A percentile compares a stretch with the other conserved stretches of the same genome.
Evolutionary conservation across 2,888 invertebrate genomes (phyloP).

Genomic region (Lampropteryx suffumata): DNA sequence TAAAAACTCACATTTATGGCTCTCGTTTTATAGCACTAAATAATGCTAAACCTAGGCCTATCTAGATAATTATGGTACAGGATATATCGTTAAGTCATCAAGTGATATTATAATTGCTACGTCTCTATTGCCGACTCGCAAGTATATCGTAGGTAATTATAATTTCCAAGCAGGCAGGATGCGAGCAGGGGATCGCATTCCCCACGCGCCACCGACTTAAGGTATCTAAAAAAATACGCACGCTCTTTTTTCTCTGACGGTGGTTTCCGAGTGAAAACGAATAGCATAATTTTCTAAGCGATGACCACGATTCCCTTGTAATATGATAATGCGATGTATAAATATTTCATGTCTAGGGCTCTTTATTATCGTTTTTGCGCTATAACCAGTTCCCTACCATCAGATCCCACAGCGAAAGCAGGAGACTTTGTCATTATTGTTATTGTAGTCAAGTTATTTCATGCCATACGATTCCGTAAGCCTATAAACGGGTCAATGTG

Average conservation of each 20-base stretch:
- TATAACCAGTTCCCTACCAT: constrained; percentile 68
- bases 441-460: constrained; percentile 42
- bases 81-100: constrained; percentile 50
- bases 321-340: constrained; percentile 80
- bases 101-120: constrained; percentile 43
- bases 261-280: constrained; percentile 73
- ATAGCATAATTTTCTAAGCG: constrained; percentile 78
- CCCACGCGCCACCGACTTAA: constrained; percentile 31
- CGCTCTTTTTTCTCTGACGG: constrained; percentile 48
- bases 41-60: constrained; percentile 49
- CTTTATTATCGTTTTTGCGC: constrained; percentile 74
- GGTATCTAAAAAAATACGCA: constrained; percentile 10
- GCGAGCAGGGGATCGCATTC: constrained; percentile 44
- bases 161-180: constrained; percentile 38
- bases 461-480: constrained; percentile 22
- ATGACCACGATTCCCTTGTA: constrained; percentile 79
- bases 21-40: constrained; percentile 52
- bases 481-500: constrained; percentile 11
- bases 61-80: constrained; percentile 47
- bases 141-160: constrained; percentile 40
- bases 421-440: constrained; percentile 57
- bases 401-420: constrained; percentile 62
- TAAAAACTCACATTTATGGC: constrained; percentile 51
- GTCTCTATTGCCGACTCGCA: constrained; percentile 28
- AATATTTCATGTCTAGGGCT: constrained; percentile 75